Conservation (phyloP, 2,888 invertebrate genomes). For the Amblyteles armatorius region DNA sequence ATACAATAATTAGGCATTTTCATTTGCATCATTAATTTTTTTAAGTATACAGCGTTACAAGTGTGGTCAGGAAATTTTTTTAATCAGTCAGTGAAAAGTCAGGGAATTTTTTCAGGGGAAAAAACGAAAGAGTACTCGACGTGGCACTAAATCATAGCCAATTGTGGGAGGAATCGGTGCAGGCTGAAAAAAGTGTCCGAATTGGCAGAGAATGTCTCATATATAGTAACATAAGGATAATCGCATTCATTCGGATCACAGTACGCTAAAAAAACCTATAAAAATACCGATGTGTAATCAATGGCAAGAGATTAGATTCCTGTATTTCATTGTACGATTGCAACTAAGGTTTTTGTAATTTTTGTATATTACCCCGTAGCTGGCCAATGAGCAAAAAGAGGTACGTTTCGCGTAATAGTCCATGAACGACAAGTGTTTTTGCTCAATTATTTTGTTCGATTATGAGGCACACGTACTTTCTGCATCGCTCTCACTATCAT, state of each 20-base stretch:
- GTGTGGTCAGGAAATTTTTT: too few species aligned
- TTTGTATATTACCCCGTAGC: slow-evolving; percentile 80
- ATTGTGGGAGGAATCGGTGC: neutral
- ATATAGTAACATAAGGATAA: slow-evolving; percentile 17
- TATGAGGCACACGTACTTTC: slow-evolving; percentile 21
- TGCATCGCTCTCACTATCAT: slow-evolving; percentile 17
- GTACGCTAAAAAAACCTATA: neutral
- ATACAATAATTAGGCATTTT: too few species aligned
- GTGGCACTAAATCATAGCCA: neutral
- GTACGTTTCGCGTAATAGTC: slow-evolving; percentile 77
- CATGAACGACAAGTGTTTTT: slow-evolving; percentile 31
- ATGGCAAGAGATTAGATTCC: slow-evolving; percentile 27
- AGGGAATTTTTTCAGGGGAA: too few species aligned
- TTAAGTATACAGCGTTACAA: too few species aligned
- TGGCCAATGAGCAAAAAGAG: slow-evolving; percentile 84
- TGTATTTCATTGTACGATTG: slow-evolving; percentile 30
- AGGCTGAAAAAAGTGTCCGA: neutral
- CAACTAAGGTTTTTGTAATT: slow-evolving; percentile 61
- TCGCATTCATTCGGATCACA: neutral
- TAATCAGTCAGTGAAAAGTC: too few species aligned
- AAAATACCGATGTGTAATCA: neutral
- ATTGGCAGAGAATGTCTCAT: neutral
- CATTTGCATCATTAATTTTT: too few species aligned
- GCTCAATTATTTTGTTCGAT: slow-evolving; percentile 46
- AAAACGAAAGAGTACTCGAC: neutral